Conservation (phyloP, 2,113 vertebrate species). For the Vulpes lagopus region DNA sequence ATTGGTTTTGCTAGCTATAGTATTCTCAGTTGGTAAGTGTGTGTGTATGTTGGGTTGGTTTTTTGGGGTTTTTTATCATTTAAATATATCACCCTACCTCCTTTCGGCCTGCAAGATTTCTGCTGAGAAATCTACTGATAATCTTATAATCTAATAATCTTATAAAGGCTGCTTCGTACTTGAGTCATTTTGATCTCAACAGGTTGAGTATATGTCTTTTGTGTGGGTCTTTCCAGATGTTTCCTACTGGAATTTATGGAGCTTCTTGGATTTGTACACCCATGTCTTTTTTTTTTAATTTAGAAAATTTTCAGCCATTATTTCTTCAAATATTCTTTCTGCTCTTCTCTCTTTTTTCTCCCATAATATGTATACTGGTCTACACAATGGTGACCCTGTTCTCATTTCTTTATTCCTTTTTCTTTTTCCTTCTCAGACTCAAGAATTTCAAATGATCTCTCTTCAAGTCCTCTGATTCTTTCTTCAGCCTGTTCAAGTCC, state of each 20-base stretch:
- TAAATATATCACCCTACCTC: not conserved
- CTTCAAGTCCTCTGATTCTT: not conserved
- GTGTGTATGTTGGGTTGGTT: not conserved
- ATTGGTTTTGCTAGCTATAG: not conserved
- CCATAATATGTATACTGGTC: not conserved
- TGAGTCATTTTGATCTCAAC: not conserved
- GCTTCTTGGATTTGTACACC: not conserved
- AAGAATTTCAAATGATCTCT: not conserved
- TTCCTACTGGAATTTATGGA: not conserved
- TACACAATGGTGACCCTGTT: not conserved
- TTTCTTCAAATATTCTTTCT: constrained; percentile 8
- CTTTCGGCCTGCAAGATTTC: not conserved
- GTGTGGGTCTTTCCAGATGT: not conserved
- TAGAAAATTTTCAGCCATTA: not conserved
- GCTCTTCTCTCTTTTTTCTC: not conserved
- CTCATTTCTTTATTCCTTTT: not conserved
- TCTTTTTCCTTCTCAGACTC: not conserved
- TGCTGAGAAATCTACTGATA: not conserved
- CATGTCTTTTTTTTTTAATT: not conserved
- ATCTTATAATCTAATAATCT: not conserved
- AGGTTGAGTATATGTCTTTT: not conserved
- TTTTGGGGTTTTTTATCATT: not conserved
- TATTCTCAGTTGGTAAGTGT: not conserved
- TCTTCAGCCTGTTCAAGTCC: not conserved
- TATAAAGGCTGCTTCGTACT: not conserved